Evolutionary conservation across 1,140 invertebrate species (phyloP).

Genomic region (Hesperophylax magnus): DNA sequence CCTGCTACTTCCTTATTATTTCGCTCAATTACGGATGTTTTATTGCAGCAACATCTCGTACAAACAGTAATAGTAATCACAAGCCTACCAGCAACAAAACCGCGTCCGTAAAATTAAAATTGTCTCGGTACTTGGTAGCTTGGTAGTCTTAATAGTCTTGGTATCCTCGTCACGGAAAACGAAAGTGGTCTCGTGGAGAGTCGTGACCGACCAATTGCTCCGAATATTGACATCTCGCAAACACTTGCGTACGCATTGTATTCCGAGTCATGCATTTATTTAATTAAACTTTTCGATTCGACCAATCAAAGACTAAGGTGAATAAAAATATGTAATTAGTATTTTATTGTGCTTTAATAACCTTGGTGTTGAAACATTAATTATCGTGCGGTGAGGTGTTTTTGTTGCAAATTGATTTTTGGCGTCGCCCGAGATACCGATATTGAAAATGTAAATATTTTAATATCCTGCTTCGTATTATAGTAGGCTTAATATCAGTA

Average conservation of each 20-base stretch:
- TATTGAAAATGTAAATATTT: conserved; percentile 3
- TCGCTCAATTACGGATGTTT: conserved; percentile 18
- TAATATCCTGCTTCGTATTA: background rate
- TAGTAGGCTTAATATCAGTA: background rate
- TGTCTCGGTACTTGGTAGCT: background rate
- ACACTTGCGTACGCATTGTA: conserved; percentile 42
- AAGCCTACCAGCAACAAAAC: background rate
- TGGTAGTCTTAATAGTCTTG: too few relatives aligned
- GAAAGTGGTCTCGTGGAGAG: conserved; percentile 49
- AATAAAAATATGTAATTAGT: conserved; percentile 30
- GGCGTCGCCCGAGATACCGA: background rate
- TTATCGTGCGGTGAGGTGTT: background rate
- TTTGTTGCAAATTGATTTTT: background rate
- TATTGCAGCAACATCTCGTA: background rate
- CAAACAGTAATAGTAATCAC: background rate
- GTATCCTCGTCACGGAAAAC: conserved; percentile 33
- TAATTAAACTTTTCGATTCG: conserved; percentile 22
- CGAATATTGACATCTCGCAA: conserved; percentile 56
- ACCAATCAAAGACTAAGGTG: conserved; percentile 9
- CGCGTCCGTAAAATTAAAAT: conserved; percentile 15
- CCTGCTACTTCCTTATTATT: background rate
- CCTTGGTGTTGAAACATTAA: conserved; percentile 9
- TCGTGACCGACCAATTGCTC: conserved; percentile 52
- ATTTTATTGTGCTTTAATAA: conserved; percentile 11
- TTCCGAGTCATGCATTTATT: conserved; percentile 19